Percentiles rank a stretch among this genome's conserved stretches.
Conservation (phyloP, 2,113 vertebrate species). For the Sakesphorus luctuosus region DNA sequence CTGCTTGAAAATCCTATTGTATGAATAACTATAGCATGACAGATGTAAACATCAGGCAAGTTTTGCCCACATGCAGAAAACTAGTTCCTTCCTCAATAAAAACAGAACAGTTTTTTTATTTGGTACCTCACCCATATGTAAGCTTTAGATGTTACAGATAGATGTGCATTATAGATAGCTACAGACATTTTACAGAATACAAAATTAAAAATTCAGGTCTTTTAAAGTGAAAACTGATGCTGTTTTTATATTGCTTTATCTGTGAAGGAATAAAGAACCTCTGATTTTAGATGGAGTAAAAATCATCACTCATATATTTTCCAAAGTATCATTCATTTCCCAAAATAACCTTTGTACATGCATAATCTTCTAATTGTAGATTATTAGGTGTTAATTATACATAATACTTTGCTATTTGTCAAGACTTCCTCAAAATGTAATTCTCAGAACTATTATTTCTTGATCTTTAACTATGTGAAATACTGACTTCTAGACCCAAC, state of each 20-base stretch:
- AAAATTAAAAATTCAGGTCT: not conserved
- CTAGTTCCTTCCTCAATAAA: not conserved
- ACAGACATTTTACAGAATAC: not conserved
- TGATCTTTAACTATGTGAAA: conserved; percentile 19
- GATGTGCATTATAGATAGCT: not conserved
- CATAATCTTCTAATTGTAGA: not conserved
- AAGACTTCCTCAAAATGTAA: conserved; percentile 1
- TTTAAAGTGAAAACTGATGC: not conserved
- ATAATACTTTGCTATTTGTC: not conserved
- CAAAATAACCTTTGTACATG: not conserved
- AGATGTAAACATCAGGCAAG: not conserved
- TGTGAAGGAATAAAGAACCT: not conserved
- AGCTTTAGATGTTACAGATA: not conserved
- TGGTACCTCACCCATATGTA: not conserved
- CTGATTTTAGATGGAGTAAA: not conserved
- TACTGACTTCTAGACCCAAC: not conserved
- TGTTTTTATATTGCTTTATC: not conserved
- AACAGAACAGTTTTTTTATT: not conserved
- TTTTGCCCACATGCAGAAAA: not conserved
- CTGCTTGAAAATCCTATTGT: not conserved
- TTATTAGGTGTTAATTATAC: not conserved
- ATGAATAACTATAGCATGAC: not conserved
- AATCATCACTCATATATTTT: not conserved
- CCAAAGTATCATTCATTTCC: not conserved
- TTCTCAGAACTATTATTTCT: not conserved